Base-by-base conservation (phyloP, 2,797 vertebrate species). In the Rhynchotus rufescens region DNA sequence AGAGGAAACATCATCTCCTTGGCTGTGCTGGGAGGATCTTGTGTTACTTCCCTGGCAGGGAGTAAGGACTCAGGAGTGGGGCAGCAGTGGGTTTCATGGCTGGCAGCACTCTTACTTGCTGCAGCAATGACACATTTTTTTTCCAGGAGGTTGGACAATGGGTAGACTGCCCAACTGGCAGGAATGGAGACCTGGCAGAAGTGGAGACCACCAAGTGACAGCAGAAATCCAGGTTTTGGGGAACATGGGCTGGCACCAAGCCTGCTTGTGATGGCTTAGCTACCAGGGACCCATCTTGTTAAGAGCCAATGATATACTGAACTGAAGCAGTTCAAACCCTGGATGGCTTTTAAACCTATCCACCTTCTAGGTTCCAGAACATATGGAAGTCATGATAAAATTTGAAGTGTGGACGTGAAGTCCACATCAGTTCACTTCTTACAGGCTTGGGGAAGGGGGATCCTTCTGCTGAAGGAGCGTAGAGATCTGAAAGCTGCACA, bases 91-190 rank as follows among this genome's bases (percentile, higher is more conserved):
- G 21, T 38, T 54, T 59, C 47, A 5, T 5, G 12, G 44, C 34
- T 2, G 0, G 51, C 65, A 60, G 47, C 6, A 6, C 20, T 74
- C 2, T 25, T 23, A 9, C 47, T 51, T 21, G 28, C 28, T 0
- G 0, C 44, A 12, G 11, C 54, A 20, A 22, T 0, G 0, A 54
- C 15, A n/a, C 40, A 51, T 17, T 20, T 36, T 36, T 36, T 84
- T 86, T 71, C 25, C 61, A n/a, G 84, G 42, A 54, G 34, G 23
- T 7, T 1, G 1, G 26, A 26, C 21, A 51, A 25, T 34, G 49
- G 22, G 17, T 42, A 69, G 34, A 26, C 38, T 42, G 40, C 36
- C 36, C 12, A 9, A 2, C n/a, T 6, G 71, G 36, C 36, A 36
- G 36, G 36, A 36, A 36, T 36, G 36, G n/a, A n/a, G n/a, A n/a